phyloP scores from a whole-genome alignment of 2,888 invertebrate genomes.

The Pheosia tremula region DNA sequence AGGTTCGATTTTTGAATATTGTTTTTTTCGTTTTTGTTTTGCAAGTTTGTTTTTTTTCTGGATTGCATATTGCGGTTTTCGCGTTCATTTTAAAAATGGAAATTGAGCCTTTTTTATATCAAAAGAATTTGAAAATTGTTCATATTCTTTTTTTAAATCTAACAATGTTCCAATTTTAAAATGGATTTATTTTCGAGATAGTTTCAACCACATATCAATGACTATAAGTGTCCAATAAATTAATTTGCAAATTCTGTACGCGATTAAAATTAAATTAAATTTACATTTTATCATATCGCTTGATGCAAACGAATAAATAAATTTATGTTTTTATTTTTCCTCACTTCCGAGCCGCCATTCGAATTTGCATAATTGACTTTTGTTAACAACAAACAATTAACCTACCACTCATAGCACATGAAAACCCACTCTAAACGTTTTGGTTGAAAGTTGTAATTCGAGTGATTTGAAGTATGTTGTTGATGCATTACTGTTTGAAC shows the following conservation, averaged over 20 bases:
- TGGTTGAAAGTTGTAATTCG: not conserved
- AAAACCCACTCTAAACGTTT: not conserved
- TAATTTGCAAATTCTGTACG: not conserved
- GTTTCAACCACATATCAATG: no score
- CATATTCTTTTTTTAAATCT: not conserved
- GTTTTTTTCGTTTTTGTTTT: constrained; percentile 5
- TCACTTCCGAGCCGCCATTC: not conserved
- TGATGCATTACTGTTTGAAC: not conserved
- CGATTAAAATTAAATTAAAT: not conserved
- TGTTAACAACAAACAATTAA: not conserved
- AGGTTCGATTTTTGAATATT: constrained; percentile 30
- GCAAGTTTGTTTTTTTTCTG: not conserved
- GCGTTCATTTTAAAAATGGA: not conserved
- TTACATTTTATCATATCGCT: not conserved
- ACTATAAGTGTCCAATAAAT: not conserved
- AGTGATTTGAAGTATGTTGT: not conserved
- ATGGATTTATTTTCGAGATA: not conserved
- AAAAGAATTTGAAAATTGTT: no score
- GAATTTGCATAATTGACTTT: constrained; percentile 2
- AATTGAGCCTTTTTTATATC: not conserved
- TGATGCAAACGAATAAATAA: not conserved
- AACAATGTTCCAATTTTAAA: not conserved
- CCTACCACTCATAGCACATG: not conserved
- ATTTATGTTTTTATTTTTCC: not conserved
- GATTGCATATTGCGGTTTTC: no score